Conservation (phyloP, 2,797 vertebrate genomes). For the Cephalopachus bancanus region DNA sequence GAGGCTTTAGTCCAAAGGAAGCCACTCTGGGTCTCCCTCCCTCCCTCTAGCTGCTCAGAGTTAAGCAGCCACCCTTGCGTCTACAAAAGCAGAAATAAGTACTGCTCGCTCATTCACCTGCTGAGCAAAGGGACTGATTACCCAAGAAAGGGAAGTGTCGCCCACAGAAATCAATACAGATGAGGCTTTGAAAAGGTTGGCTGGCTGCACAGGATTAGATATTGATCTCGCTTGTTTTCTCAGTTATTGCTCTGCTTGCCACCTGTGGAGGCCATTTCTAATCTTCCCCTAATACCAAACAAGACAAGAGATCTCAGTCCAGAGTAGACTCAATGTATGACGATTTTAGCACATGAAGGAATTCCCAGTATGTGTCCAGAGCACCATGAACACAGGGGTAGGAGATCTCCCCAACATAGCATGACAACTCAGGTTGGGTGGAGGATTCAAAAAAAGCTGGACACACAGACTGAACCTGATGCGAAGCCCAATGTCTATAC, state of each 20-base stretch:
- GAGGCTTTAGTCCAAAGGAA: slow-evolving; percentile 20
- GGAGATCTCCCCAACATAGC: not conserved
- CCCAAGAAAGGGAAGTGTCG: slow-evolving; percentile 87
- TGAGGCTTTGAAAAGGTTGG: slow-evolving; percentile 90
- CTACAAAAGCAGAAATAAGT: slow-evolving; percentile 72
- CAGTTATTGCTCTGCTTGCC: slow-evolving; percentile 85
- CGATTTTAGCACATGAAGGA: not conserved
- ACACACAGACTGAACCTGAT: not conserved
- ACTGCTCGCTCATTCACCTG: slow-evolving; percentile 65
- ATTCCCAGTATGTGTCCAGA: fast-evolving
- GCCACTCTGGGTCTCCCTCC: not conserved
- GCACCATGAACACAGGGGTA: not conserved
- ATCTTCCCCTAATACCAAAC: slow-evolving; percentile 84
- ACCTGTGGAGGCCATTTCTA: slow-evolving; percentile 86
- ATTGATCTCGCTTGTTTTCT: slow-evolving; percentile 90
- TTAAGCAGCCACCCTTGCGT: slow-evolving; percentile 84
- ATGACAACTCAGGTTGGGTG: not conserved
- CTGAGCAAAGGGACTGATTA: slow-evolving; percentile 88
- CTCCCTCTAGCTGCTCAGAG: slow-evolving; percentile 71
- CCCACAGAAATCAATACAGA: slow-evolving; percentile 88
- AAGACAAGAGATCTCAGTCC: slow-evolving; percentile 79
- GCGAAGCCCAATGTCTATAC: not conserved
- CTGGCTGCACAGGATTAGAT: slow-evolving; percentile 90
- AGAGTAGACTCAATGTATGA: not conserved
- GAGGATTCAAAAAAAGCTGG: not conserved